These are phyloP conservation scores for Torymus auratus DNA, from an alignment of 2,888 invertebrate species.

Conservation along the genomic window DNA sequence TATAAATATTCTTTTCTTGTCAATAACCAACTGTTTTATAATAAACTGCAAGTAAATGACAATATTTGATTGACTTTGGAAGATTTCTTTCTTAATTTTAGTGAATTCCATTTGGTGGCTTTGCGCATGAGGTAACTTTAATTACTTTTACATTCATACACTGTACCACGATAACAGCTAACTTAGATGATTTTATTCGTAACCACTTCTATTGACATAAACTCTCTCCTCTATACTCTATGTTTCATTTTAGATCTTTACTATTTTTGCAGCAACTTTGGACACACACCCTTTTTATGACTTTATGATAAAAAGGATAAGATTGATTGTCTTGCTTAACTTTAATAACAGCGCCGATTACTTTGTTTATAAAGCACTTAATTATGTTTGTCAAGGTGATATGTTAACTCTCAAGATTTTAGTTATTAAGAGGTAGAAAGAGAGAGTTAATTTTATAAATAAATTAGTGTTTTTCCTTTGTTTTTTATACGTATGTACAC, in stretches of 20 bases:
- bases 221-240: conserved; percentile 59
- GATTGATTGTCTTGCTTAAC: conserved; percentile 48
- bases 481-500: conserved; percentile 49
- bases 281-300: conserved; percentile 6
- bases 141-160: conserved; percentile 57
- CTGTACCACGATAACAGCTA: conserved; percentile 59
- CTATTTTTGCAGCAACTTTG: neutral
- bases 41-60: conserved; percentile 50
- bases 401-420: conserved; percentile 13
- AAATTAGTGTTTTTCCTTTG: conserved; percentile 36
- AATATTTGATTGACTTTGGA: conserved; percentile 56
- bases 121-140: conserved; percentile 52
- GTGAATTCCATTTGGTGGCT: conserved; percentile 38
- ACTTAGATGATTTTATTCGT: conserved; percentile 65
- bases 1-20: conserved; percentile 33
- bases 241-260: conserved; percentile 10
- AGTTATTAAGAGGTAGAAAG: conserved; percentile 30
- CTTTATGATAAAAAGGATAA: neutral
- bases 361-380: conserved; percentile 20
- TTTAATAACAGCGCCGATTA: conserved; percentile 13
- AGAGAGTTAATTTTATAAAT: conserved; percentile 33
- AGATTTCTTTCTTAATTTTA: conserved; percentile 47
- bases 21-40: conserved; percentile 45
- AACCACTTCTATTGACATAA: conserved; percentile 66
- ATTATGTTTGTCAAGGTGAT: conserved; percentile 14